Conservation (phyloP, 2,113 vertebrate genomes). For the Fukomys damarensis region DNA sequence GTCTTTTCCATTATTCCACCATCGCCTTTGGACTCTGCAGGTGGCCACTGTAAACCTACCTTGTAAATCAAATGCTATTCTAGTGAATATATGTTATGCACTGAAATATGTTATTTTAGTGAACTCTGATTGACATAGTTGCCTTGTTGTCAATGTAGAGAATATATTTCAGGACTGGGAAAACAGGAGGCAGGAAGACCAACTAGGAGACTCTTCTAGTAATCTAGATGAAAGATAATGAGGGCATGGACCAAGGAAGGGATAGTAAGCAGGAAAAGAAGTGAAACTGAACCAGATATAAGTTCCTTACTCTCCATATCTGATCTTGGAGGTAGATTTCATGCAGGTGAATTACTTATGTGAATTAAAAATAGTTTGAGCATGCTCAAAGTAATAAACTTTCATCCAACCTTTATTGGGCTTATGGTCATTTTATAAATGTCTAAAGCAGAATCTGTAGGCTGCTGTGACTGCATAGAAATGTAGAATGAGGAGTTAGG, state of each 20-base stretch:
- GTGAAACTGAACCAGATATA: not conserved
- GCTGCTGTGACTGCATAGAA: slow-evolving; percentile 2
- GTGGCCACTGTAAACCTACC: not conserved
- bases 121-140: not conserved
- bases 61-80: not conserved
- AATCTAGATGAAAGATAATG: not conserved
- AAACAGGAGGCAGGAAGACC: not conserved
- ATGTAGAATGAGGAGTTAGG: not conserved
- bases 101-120: not conserved
- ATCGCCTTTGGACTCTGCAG: not conserved
- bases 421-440: slow-evolving; percentile 5
- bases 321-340: not conserved
- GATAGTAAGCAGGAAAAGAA: not conserved
- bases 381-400: not conserved
- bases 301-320: not conserved
- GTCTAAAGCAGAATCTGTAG: slow-evolving; percentile 37
- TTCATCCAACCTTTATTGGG: slow-evolving; percentile 14
- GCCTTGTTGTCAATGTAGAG: not conserved
- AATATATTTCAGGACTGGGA: not conserved
- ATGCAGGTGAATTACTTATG: not conserved
- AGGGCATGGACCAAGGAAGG: not conserved
- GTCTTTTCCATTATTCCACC: not conserved
- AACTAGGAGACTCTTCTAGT: not conserved
- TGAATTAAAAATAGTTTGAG: slow-evolving; percentile 24
- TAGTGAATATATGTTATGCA: no score